Evolutionary conservation across 2,113 vertebrate species (phyloP), one percentile per base, ranked within the genome.

Genomic region (Brachyistius frenatus): DNA sequence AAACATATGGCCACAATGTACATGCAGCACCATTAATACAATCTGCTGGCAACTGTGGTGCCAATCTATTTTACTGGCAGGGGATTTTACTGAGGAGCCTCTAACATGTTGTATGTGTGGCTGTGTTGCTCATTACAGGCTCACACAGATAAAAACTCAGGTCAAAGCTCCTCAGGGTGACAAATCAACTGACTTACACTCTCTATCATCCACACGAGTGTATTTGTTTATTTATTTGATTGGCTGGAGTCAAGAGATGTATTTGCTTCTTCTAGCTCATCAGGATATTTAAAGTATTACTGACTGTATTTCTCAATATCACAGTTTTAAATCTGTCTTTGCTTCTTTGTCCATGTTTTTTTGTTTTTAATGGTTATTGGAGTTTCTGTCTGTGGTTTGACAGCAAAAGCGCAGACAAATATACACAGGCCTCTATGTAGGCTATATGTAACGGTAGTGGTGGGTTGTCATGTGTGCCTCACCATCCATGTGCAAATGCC

Each of bases 101-200:
- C 31, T 2, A 4, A 35, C 30, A 1, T 55, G 54, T 65, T 61
- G 52, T 50, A 5, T 46, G 23, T 23, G 23, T 30, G 39, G 23
- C 60, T 1, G 10, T 13, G 41, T 44, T 11, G 10, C 41, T 44
- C 41, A 44, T 50, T 76, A 14, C 33, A 62, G 30, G 66, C 41
- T 76, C 41, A 23, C 41, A 47, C 35, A 58, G 81, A 77, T 64
- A 39, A 74, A 80, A 15, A n/a, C 33, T 69, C n/a, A n/a, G 36
- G 70, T 81, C 69, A 83, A 55, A 78, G n/a, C 37, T 68, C 61
- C 68, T 74, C 50, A 31, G 39, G 69, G 55, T 54, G 79, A 81
- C n/a, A 52, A 65, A 76, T 83, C 80, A 60, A 39, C 31, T 61
- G 53, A 82, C 66, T 54, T 76, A 32, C 73, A 35, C 16, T 15